Conservation (phyloP, 2,113 vertebrate species). For the Thalassoma bifasciatum region DNA sequence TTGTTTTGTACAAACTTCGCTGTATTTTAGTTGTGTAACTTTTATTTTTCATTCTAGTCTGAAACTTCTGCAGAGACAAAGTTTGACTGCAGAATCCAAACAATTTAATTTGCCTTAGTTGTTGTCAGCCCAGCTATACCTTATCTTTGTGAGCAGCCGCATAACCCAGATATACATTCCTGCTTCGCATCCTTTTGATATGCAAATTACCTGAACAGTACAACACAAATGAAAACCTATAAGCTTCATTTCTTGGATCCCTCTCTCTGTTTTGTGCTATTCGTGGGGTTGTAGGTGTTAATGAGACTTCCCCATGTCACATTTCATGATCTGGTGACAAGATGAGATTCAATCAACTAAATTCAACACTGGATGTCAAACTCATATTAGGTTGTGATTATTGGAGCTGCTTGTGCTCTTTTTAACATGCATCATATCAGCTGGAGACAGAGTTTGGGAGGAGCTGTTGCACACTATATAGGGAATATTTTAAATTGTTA, state of each 20-base stretch:
- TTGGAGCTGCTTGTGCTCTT: not conserved
- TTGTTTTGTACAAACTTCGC: too few relatives aligned
- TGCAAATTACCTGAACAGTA: not conserved
- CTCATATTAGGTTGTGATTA: not conserved
- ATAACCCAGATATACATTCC: constrained; percentile 2
- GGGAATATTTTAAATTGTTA: not conserved
- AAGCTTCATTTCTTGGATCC: not conserved
- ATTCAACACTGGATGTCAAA: not conserved
- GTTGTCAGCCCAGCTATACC: not conserved
- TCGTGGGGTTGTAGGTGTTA: not conserved
- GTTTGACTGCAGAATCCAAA: constrained; percentile 3
- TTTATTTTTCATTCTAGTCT: not conserved
- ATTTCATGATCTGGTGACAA: not conserved
- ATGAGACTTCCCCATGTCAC: not conserved
- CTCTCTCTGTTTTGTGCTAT: not conserved
- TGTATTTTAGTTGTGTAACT: not conserved
- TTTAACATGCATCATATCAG: not conserved
- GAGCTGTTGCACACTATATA: not conserved
- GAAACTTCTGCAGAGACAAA: not conserved
- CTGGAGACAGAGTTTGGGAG: not conserved
- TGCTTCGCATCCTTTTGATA: not conserved
- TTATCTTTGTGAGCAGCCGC: constrained; percentile 23
- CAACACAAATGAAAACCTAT: not conserved
- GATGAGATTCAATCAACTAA: not conserved
- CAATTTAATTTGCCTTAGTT: not conserved